Percentiles rank a stretch among this genome's conserved stretches.
phyloP scores from a whole-genome alignment of 2,888 invertebrate species.

The Parasteatoda lunata region DNA sequence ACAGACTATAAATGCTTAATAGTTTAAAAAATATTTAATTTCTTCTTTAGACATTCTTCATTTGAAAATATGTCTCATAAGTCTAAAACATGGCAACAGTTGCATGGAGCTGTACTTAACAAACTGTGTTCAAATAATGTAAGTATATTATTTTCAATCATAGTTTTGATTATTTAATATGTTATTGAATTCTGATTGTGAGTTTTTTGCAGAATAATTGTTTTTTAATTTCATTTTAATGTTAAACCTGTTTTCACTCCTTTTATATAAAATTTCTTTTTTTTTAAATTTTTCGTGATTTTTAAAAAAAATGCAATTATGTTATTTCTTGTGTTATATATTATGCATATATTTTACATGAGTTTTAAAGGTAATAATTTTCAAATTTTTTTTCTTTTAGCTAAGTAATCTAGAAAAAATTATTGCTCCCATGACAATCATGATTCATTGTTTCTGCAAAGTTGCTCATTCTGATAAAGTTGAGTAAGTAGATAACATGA shows the following conservation, averaged over 20 bases:
- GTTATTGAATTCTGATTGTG: too few relatives aligned
- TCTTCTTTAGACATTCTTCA: too few relatives aligned
- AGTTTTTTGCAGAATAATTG: too few relatives aligned
- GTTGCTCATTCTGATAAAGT: not conserved
- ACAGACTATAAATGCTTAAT: too few relatives aligned
- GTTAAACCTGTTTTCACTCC: not conserved
- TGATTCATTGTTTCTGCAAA: constrained; percentile 33
- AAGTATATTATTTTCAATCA: too few relatives aligned
- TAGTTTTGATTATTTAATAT: too few relatives aligned
- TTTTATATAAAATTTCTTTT: not conserved
- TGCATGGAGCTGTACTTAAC: too few relatives aligned
- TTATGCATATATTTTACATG: not conserved
- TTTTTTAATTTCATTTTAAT: not conserved
- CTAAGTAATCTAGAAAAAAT: constrained; percentile 8
- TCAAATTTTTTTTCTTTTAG: not conserved
- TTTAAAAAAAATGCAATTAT: too few relatives aligned
- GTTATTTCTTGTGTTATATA: not conserved
- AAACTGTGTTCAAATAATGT: too few relatives aligned
- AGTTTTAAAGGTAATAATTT: not conserved
- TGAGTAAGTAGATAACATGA: constrained; percentile 20
- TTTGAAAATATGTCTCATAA: too few relatives aligned
- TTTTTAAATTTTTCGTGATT: not conserved
- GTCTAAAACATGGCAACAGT: too few relatives aligned
- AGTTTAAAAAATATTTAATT: too few relatives aligned
- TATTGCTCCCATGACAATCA: constrained; percentile 21